These are phyloP conservation scores for Belonocnema kinseyi DNA, from an alignment of 1,140 invertebrate species.

Conservation along the genomic window DNA sequence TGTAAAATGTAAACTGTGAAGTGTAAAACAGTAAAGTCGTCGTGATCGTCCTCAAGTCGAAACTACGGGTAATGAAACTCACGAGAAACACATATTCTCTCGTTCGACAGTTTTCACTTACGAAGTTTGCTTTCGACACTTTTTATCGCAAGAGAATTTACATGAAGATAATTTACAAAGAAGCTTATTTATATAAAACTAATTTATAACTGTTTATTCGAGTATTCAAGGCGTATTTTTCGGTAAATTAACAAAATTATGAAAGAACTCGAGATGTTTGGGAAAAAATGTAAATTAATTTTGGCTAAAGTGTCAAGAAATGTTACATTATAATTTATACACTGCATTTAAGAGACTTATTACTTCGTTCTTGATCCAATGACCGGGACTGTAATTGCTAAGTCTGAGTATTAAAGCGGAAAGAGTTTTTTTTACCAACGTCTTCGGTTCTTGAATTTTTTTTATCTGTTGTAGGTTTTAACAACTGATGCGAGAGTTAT, in stretches of 20 bases:
- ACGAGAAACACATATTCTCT: slow-evolving; percentile 6
- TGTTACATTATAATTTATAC: slow-evolving; percentile 21
- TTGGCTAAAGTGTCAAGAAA: neutral
- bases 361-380: neutral
- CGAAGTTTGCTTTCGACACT: neutral
- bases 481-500: slow-evolving; percentile 7
- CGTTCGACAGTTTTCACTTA: neutral
- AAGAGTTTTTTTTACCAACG: neutral
- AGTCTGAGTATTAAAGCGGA: slow-evolving; percentile 21
- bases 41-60: slow-evolving; percentile 7
- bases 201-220: neutral
- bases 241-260: neutral
- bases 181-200: slow-evolving; percentile 1
- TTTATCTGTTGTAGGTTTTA: slow-evolving; percentile 26
- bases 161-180: neutral
- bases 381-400: neutral
- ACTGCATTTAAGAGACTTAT: neutral
- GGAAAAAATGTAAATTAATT: neutral
- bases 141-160: neutral
- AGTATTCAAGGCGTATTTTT: neutral
- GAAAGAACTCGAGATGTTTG: neutral
- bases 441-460: neutral
- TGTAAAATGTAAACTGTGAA: neutral
- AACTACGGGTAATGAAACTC: slow-evolving; percentile 18
- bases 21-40: neutral